These are phyloP conservation scores for Trachurus trachurus DNA, from an alignment of 2,797 vertebrate species.

Conservation along the genomic window DNA sequence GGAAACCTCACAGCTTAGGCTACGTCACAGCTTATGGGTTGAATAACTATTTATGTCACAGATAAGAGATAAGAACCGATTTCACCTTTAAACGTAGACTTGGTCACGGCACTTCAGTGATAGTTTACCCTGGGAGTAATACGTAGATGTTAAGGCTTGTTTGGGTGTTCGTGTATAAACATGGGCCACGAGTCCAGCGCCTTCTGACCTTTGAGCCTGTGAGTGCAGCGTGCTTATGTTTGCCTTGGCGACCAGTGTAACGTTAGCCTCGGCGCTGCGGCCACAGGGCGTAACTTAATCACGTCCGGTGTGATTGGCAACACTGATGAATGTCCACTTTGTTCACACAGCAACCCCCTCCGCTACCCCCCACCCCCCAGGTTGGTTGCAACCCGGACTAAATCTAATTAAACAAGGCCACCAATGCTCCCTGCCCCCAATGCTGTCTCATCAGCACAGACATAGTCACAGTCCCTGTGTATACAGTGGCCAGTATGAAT, in stretches of 20 bases:
- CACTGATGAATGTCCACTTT: slow-evolving; percentile 84
- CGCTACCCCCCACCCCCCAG: slow-evolving; percentile 34
- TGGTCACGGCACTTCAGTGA: slow-evolving; percentile 48
- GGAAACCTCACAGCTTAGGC: neutral
- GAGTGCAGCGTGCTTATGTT: slow-evolving; percentile 62
- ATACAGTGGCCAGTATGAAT: slow-evolving; percentile 52
- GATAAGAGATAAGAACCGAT: slow-evolving; percentile 7
- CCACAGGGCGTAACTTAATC: slow-evolving; percentile 80
- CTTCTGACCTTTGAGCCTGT: slow-evolving; percentile 71
- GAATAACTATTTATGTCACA: slow-evolving; percentile 9
- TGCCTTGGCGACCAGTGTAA: slow-evolving; percentile 72
- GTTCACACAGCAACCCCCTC: slow-evolving; percentile 74
- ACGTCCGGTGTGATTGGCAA: slow-evolving; percentile 78
- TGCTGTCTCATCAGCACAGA: slow-evolving; percentile 35
- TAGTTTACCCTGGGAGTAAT: slow-evolving; percentile 57
- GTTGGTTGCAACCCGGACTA: slow-evolving; percentile 69
- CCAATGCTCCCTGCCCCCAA: slow-evolving; percentile 56
- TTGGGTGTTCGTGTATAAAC: slow-evolving; percentile 67
- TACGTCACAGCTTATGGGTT: neutral
- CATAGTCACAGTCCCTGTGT: slow-evolving; percentile 31
- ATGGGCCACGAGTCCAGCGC: slow-evolving; percentile 39
- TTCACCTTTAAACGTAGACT: slow-evolving; percentile 38
- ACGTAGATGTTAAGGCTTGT: slow-evolving; percentile 70
- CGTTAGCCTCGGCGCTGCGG: slow-evolving; percentile 48
- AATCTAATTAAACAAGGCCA: slow-evolving; percentile 79